Evolutionary conservation across 2,113 vertebrate species (phyloP).

Genomic region (Calyptomena viridis): DNA sequence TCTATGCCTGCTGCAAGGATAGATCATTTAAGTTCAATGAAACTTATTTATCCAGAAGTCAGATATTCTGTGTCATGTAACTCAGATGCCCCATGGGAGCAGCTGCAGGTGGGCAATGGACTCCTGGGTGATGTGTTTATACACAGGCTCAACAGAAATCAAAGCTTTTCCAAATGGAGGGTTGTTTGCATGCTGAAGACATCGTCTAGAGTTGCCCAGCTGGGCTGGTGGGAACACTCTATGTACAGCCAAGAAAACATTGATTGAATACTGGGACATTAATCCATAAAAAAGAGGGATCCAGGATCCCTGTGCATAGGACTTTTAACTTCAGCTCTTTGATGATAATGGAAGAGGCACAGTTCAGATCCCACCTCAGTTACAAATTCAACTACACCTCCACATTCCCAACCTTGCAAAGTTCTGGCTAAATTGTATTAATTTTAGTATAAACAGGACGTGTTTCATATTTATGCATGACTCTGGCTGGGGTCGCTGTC

Average conservation of each 20-base stretch:
- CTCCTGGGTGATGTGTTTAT: conserved; percentile 20
- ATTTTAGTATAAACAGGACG: conserved; percentile 30
- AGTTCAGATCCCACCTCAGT: neutral
- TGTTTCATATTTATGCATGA: neutral
- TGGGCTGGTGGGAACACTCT: neutral
- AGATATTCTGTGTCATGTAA: neutral
- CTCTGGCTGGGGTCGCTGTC: neutral
- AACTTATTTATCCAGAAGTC: neutral
- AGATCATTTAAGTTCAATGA: neutral
- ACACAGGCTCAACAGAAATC: neutral
- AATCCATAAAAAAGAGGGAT: neutral
- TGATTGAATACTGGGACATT: neutral
- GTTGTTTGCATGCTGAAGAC: neutral
- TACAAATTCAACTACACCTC: neutral
- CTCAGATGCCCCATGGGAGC: neutral
- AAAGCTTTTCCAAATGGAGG: neutral
- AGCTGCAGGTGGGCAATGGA: neutral
- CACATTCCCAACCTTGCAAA: neutral
- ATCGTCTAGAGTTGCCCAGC: neutral
- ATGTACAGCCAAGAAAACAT: neutral
- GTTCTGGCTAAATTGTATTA: neutral
- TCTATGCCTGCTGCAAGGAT: neutral
- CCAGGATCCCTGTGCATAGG: neutral
- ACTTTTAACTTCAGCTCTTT: neutral
- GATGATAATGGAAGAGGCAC: neutral